Percentiles rank a stretch among this genome's conserved stretches.
These are phyloP conservation scores for Prosapia bicincta DNA, from an alignment of 2,888 invertebrate genomes.

Conservation along the genomic window DNA sequence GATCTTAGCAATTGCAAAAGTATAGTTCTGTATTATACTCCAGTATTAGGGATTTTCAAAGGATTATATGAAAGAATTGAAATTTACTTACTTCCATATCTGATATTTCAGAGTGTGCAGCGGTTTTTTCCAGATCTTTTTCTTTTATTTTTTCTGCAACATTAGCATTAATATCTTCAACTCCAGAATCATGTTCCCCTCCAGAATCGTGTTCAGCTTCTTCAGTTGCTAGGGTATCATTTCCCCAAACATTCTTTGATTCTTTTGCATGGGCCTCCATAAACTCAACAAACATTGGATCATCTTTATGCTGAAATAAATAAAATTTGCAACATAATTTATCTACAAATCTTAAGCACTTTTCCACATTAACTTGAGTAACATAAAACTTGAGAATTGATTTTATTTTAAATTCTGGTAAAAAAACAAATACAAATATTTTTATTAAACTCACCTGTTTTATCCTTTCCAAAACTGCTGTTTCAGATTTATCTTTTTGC, in stretches of 20 bases:
- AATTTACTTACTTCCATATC: conserved; percentile 69
- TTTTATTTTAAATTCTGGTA: too few relatives aligned
- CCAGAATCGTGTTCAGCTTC: too few relatives aligned
- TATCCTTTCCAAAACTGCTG: conserved; percentile 61
- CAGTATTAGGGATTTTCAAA: too few relatives aligned
- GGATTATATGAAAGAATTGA: too few relatives aligned
- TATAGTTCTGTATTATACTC: too few relatives aligned
- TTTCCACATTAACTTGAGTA: too few relatives aligned
- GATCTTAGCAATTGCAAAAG: too few relatives aligned
- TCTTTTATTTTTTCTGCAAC: conserved; percentile 43
- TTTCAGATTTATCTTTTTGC: conserved; percentile 42
- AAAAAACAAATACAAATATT: too few relatives aligned
- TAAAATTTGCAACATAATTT: too few relatives aligned
- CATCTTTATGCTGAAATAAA: conserved; percentile 66
- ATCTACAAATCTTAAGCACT: too few relatives aligned
- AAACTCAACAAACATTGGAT: conserved; percentile 87
- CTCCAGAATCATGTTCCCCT: conserved; percentile 45
- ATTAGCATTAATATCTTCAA: conserved; percentile 39
- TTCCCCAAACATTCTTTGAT: conserved; percentile 38
- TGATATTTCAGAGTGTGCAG: conserved; percentile 67
- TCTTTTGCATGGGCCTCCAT: conserved; percentile 74
- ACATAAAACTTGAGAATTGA: too few relatives aligned
- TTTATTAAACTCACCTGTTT: conserved; percentile 53
- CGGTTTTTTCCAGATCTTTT: conserved; percentile 45
- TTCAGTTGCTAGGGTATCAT: conserved; percentile 40